These are phyloP conservation scores for Eulimnadia texana DNA, from an alignment of 1,140 invertebrate species.

Conservation along the genomic window DNA sequence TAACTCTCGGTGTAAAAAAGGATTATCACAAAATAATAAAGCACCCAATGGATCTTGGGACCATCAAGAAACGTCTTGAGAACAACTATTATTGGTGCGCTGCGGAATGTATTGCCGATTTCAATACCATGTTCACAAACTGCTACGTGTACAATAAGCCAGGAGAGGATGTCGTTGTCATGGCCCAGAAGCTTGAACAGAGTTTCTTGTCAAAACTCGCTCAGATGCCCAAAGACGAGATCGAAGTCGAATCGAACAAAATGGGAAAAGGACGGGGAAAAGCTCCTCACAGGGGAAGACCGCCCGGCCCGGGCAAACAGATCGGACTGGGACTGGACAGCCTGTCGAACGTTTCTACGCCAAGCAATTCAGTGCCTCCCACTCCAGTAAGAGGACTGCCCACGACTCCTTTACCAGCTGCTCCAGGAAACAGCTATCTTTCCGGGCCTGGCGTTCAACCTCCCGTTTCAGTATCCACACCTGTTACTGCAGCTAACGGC, in stretches of 20 bases:
- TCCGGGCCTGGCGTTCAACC: neutral
- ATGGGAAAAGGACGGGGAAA: conserved; percentile 25
- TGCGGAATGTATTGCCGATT: conserved; percentile 93
- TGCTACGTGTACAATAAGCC: conserved; percentile 99
- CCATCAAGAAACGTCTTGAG: conserved; percentile 93
- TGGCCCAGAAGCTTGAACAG: conserved; percentile 96
- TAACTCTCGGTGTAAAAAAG: conserved; percentile 35
- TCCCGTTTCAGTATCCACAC: neutral
- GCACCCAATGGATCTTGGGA: conserved; percentile 91
- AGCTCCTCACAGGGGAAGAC: conserved; percentile 14
- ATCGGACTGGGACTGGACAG: conserved; percentile 32
- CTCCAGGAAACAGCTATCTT: neutral
- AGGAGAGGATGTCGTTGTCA: conserved; percentile 94
- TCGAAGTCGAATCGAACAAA: conserved; percentile 49
- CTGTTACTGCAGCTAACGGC: too few species aligned
- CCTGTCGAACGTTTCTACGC: conserved; percentile 28
- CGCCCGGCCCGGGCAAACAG: conserved; percentile 18
- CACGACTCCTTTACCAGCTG: neutral
- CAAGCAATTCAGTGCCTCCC: conserved; percentile 30
- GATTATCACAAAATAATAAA: conserved; percentile 98
- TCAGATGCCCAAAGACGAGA: conserved; percentile 83
- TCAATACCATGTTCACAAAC: conserved; percentile 98
- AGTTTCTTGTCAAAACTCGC: conserved; percentile 83
- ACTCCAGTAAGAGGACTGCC: conserved; percentile 18
- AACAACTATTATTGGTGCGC: conserved; percentile 93